Evolutionary conservation across 2,888 invertebrate species (phyloP), one percentile per base, ranked within the genome.

Genomic region (Watsonalla cultraria): DNA sequence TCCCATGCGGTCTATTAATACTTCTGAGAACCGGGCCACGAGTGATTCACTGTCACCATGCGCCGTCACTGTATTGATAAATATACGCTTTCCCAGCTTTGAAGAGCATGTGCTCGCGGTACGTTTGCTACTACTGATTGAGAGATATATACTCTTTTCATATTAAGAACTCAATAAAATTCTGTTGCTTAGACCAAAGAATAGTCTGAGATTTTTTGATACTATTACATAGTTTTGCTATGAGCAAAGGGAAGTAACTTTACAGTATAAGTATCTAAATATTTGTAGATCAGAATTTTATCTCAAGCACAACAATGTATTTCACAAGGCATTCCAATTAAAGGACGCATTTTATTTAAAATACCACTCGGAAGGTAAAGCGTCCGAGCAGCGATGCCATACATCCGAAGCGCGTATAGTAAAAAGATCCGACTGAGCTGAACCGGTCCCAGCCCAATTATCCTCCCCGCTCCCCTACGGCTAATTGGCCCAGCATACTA

Each of bases 371-470:
- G 15, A 49, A 37, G 49, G 45, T 52, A 48, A 54, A 51, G 50
- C 47, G 46, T 42, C 47, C 45, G 46, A 35, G 51, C 13, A 46
- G 34, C 46, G 45, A 64, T 56, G 58, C 57, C 39, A 57, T 60
- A 57, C 58, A 64, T 62, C 60, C 60, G 54, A 51, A 54, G 58
- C 60, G 51, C 54, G 60, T 34, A 42, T 46, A 54, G 64, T 64
- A 66, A 67, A 66, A 68, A 70, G 59, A 54, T 53, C 57, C 58
- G 57, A 52, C 52, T 35, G 49, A 14, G 8, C 13, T 55, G 59
- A 79, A 83, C 83, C 79, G 82, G 83, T 84, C 76, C 59, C 62
- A 68, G 65, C 74, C 82, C 84, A 83, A 84, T 83, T 83, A 82
- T 73, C 73, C 66, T 72, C 62, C 61, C 65, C 68, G 70, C 72